A percentile compares a stretch with the other conserved stretches of the same genome.
Conservation (phyloP, 2,113 vertebrate genomes). For the Diadophis punctatus region DNA sequence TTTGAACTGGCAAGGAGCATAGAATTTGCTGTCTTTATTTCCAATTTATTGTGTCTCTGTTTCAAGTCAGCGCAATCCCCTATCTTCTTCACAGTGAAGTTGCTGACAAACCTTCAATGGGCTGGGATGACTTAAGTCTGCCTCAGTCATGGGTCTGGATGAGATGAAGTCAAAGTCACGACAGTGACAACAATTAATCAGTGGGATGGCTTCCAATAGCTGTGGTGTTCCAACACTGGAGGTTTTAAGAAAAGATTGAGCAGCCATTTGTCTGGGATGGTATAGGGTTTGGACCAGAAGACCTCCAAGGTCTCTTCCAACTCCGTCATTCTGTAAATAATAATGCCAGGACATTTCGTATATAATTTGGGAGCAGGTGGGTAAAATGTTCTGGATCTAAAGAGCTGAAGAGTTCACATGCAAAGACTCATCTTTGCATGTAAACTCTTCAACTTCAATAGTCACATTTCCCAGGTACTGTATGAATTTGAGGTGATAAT, state of each 20-base stretch:
- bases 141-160: not conserved
- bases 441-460: too few species aligned
- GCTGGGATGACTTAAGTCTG: not conserved
- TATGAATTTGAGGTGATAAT: not conserved
- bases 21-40: not conserved
- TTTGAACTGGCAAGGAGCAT: not conserved
- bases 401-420: too few species aligned
- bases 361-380: not conserved
- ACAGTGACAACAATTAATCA: not conserved
- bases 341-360: not conserved
- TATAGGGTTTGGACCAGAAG: too few species aligned
- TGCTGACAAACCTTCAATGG: not conserved
- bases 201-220: not conserved
- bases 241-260: not conserved
- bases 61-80: not conserved
- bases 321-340: not conserved
- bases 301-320: not conserved
- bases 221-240: not conserved
- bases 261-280: not conserved
- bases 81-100: not conserved
- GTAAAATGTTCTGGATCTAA: not conserved
- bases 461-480: not conserved
- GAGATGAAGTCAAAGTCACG: not conserved
- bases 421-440: not conserved
- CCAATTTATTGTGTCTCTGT: not conserved